Evolutionary conservation across 1,140 invertebrate species (phyloP), one percentile per base, ranked within the genome.

Genomic region (Diabrotica virgifera): DNA sequence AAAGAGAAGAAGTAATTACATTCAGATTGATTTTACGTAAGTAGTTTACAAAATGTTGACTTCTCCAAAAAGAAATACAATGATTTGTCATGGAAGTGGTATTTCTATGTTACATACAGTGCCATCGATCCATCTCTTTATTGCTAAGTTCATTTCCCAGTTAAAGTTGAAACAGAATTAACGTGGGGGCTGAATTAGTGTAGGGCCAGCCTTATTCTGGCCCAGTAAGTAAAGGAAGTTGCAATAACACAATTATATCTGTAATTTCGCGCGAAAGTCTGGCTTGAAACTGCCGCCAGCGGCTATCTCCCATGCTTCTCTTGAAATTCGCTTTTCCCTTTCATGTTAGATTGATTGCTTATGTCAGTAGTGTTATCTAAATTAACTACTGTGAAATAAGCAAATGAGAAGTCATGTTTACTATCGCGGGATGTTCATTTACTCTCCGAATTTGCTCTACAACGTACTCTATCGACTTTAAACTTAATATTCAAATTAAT

Each of bases 171-270:
- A 24, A 24, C 24, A 24, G 24, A 24, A 24, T 24, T 24, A 63
- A 57, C 36, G 62, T 52, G 36, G 62, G 54, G 36, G 13, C 6
- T 36, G 53, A 38, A 55, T 24, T 24, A 24, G 24, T 24, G 24
- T 24, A 24, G 24, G 24, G 24, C 1, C 24, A 24, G 24, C 24
- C 24, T 24, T 55, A 61, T 50, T 59, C 46, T 12, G 53, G 53
- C 37, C 35, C 52, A 24, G 52, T 52, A 52, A 65, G 36, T 36
- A 40, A 36, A 56, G 59, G 59, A 62, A 66, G 64, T 66, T 66
- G 64, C 64, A 66, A 66, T 66, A 66, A 66, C 51, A 66, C 64
- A 66, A 66, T 66, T 66, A 66, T 62, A 58, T 52, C 56, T 58
- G 59, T 62, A 66, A 66, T 66, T 66, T 58, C 59, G 57, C 53